These are phyloP conservation scores for Noctua janthina DNA, from an alignment of 2,888 invertebrate genomes.

Conservation along the genomic window DNA sequence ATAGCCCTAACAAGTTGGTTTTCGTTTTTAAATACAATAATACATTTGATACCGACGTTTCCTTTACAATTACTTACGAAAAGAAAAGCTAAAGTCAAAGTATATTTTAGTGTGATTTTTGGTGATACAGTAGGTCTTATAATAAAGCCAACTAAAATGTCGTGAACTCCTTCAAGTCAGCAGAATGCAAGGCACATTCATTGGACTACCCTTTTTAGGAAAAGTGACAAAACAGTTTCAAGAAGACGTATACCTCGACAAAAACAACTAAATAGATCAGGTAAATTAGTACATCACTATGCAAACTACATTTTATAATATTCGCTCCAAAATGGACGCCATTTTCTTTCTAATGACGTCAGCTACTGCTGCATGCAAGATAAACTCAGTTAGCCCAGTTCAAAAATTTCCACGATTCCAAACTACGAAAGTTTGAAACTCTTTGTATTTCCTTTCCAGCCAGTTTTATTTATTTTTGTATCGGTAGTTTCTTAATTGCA, in stretches of 20 bases:
- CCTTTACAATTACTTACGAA: not conserved
- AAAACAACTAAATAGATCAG: not conserved
- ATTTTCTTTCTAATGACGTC: constrained; percentile 60
- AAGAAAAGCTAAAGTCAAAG: not conserved
- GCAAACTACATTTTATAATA: constrained; percentile 16
- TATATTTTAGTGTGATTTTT: too few species aligned
- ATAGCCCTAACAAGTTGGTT: not conserved
- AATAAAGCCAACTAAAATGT: not conserved
- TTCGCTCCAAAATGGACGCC: constrained; percentile 14
- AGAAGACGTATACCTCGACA: not conserved
- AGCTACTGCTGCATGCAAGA: constrained; percentile 64
- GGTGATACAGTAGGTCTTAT: too few species aligned
- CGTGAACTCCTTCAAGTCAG: not conserved
- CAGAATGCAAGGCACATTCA: not conserved
- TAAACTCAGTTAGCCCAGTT: constrained; percentile 61
- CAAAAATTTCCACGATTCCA: constrained; percentile 54
- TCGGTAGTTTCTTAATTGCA: constrained; percentile 57
- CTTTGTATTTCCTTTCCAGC: constrained; percentile 44
- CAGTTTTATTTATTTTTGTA: constrained; percentile 55
- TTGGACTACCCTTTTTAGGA: not conserved
- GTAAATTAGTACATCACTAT: not conserved
- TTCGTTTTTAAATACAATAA: not conserved
- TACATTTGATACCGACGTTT: not conserved
- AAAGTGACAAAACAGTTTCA: not conserved
- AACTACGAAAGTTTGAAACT: constrained; percentile 54